A percentile compares a stretch with the other conserved stretches of the same genome.
Conservation (phyloP, 2,797 vertebrate species). For the Micrastur ruficollis region DNA sequence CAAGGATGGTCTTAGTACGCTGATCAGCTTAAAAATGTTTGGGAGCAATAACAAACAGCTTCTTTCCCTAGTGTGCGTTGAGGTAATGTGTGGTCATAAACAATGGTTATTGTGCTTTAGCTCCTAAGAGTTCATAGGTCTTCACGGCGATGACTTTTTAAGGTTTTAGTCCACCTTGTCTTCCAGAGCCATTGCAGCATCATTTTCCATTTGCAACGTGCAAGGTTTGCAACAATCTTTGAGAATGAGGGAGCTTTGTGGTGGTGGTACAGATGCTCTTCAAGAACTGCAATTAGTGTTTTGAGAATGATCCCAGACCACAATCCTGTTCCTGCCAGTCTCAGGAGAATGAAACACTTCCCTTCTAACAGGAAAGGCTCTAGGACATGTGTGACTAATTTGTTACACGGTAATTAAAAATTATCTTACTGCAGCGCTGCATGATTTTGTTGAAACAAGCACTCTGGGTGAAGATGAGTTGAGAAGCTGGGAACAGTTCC, state of each 20-base stretch:
- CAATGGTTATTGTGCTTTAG: background rate
- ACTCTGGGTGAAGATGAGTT: background rate
- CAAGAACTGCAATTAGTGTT: background rate
- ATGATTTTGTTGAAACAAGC: background rate
- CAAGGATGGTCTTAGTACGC: background rate
- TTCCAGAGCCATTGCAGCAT: background rate
- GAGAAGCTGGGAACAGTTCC: background rate
- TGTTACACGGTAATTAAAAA: slow-evolving; percentile 36
- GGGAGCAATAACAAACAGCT: background rate
- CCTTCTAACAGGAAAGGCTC: background rate
- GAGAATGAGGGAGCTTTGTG: background rate
- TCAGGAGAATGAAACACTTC: background rate
- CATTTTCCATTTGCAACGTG: background rate
- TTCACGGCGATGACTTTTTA: background rate
- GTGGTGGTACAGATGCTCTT: background rate
- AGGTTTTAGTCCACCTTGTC: background rate
- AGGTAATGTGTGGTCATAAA: background rate
- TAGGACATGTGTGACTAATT: slow-evolving; percentile 13
- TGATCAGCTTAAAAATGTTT: background rate
- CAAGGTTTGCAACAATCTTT: background rate
- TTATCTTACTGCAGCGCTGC: background rate
- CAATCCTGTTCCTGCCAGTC: background rate
- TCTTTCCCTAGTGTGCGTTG: accelerated
- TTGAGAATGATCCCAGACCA: background rate
- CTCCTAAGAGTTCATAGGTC: background rate